These are phyloP conservation scores for Pipistrellus pipistrellus DNA, from an alignment of 2,797 vertebrate genomes.

Conservation along the genomic window DNA sequence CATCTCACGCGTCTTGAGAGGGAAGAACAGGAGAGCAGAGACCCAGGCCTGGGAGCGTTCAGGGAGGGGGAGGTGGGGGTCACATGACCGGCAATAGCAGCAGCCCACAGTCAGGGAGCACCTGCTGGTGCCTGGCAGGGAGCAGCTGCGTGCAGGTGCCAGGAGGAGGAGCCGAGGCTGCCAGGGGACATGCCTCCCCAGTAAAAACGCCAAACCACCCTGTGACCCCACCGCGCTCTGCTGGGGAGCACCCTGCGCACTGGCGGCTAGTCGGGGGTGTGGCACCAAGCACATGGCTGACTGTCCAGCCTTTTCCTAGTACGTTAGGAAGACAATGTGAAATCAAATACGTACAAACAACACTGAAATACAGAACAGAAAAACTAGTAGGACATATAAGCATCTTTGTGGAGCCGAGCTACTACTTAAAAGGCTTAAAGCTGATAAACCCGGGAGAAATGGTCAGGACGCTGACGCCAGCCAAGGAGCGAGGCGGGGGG, in stretches of 20 bases:
- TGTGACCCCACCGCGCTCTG: too few relatives aligned
- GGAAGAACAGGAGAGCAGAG: not conserved
- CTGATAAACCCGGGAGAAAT: not conserved
- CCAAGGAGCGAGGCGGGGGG: not conserved
- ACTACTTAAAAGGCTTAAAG: not conserved
- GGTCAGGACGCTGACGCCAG: not conserved
- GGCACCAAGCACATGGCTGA: not conserved
- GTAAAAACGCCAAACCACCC: not conserved
- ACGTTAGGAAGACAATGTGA: not conserved
- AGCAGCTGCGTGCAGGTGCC: accelerated
- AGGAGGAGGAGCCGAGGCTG: accelerated
- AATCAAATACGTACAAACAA: not conserved
- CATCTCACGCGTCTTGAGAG: not conserved
- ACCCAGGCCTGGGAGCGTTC: not conserved
- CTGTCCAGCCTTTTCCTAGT: not conserved
- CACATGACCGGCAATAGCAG: accelerated
- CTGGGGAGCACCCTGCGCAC: accelerated
- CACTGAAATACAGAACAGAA: not conserved
- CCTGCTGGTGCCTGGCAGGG: accelerated
- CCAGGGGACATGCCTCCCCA: accelerated
- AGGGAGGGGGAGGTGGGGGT: not conserved
- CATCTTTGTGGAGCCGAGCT: not conserved
- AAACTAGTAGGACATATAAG: not conserved
- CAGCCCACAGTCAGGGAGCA: accelerated
- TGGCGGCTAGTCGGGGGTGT: accelerated